A percentile compares a stretch with the other conserved stretches of the same genome.
Evolutionary conservation across 2,888 invertebrate genomes (phyloP).

Genomic region (Drosophila basisetae): DNA sequence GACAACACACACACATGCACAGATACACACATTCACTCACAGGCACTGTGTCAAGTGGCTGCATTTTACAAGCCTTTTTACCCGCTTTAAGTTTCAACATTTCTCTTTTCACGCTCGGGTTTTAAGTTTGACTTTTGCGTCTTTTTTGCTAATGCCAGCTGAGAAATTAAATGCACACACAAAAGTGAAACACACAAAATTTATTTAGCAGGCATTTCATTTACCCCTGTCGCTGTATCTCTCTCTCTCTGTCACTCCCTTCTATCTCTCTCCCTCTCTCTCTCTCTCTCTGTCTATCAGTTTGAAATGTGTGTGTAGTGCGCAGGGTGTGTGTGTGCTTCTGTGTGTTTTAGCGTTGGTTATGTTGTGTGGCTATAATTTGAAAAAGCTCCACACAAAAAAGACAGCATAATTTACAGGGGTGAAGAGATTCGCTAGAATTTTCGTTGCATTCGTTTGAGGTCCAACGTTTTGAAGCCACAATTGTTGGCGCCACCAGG

Average conservation of each 20-base stretch:
- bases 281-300: not conserved
- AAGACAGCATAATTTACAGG: slow-evolving; percentile 29
- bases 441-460: slow-evolving; percentile 48
- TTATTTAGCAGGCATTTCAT: slow-evolving; percentile 71
- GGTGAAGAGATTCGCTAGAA: slow-evolving; percentile 13
- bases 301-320: not conserved
- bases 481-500: slow-evolving; percentile 24
- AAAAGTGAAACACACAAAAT: slow-evolving; percentile 66
- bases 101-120: slow-evolving; percentile 23
- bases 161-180: slow-evolving; percentile 74
- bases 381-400: slow-evolving; percentile 31
- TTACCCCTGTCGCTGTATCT: slow-evolving; percentile 19
- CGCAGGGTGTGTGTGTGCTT: not conserved
- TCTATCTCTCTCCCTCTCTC: not conserved
- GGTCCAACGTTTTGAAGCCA: slow-evolving; percentile 23
- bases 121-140: slow-evolving; percentile 13
- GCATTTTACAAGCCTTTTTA: slow-evolving; percentile 62
- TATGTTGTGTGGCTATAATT: slow-evolving; percentile 31
- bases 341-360: slow-evolving; percentile 2
- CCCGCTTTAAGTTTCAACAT: slow-evolving; percentile 38
- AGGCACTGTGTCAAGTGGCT: slow-evolving; percentile 65
- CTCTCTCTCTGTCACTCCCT: not conserved
- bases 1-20: slow-evolving; percentile 13
- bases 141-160: slow-evolving; percentile 53
- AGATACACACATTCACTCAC: slow-evolving; percentile 2